Evolutionary conservation across 2,113 vertebrate species (phyloP), one percentile per base, ranked within the genome.

Genomic region (Apistogramma diplotaenia): DNA sequence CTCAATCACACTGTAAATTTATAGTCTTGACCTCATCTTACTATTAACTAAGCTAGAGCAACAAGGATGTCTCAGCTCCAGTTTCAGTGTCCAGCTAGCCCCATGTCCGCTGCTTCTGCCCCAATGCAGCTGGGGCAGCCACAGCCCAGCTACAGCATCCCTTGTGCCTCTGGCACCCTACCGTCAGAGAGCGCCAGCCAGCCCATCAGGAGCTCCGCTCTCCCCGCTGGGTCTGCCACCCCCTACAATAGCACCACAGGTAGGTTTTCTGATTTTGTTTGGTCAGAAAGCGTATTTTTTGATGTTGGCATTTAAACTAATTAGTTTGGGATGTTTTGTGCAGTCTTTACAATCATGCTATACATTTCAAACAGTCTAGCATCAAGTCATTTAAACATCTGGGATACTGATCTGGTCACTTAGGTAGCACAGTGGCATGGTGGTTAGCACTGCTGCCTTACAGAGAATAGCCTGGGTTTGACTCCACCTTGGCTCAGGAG

Each of bases 131-230:
- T 96, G 60, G 91, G 89, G 89, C 97, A 86, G 89, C 96, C 91
- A 55, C 96, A 97, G 93, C 95, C 96, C 60, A 94, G 97, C 86
- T 96, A 96, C 95, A 97, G 97, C 93, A 97, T 98, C 93, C 97
- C 97, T 76, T 96, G 96, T 92, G 93, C 96, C 73, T 84, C 96
- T 61, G 97, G 96, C 90, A 96, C 96, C 73, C 94, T 97, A 83
- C 96, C 97, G 83, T 98, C 97, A 67, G 98, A 99, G 96, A 97
- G 96, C 88, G 98, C 97, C 93, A 97, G 97, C 93, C 96, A 98
- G 94, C 97, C 97, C 53, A 94, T 97, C 87, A 96, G 97, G 92
- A 99, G 93, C 88, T 99, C 97, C 46, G 96, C 97, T 91, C 96
- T 99, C 87, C 98, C 97, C 29, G 97, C 97, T 74, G 96, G 97